A percentile compares a stretch with the other conserved stretches of the same genome.
Conservation (phyloP, 2,888 invertebrate genomes). For the Cheiracanthium punctorium region DNA sequence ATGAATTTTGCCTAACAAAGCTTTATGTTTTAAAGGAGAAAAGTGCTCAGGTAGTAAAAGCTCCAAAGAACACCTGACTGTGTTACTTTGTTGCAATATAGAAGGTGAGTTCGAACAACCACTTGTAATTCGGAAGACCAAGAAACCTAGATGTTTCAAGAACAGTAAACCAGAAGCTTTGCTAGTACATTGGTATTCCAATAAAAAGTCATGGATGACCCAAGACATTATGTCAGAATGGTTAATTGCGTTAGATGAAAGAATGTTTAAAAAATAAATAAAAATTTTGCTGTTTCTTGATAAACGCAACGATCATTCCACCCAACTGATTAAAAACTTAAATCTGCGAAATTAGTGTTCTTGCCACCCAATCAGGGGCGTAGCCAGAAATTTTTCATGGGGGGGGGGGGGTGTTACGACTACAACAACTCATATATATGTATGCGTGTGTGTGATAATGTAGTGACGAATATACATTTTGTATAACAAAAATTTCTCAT, state of each 20-base stretch:
- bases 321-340: background rate
- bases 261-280: background rate
- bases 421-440: no score
- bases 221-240: constrained; percentile 13
- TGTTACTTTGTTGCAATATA: constrained; percentile 10
- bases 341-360: constrained; percentile 3
- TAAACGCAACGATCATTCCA: background rate
- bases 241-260: constrained; percentile 15
- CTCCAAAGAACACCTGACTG: constrained; percentile 6
- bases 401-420: no score
- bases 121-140: constrained; percentile 6
- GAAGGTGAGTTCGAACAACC: constrained; percentile 5
- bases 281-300: background rate
- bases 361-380: no score
- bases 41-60: constrained; percentile 10
- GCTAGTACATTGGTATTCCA: constrained; percentile 16
- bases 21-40: constrained; percentile 13
- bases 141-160: constrained; percentile 5
- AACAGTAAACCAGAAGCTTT: constrained; percentile 18
- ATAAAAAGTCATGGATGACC: constrained; percentile 29
- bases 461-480: no score
- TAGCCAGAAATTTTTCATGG: no score
- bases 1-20: background rate
- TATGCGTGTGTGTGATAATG: no score
- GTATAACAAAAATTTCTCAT: no score